Base-by-base conservation (phyloP, 1,140 invertebrate genomes). In the Papilio glaucus region DNA sequence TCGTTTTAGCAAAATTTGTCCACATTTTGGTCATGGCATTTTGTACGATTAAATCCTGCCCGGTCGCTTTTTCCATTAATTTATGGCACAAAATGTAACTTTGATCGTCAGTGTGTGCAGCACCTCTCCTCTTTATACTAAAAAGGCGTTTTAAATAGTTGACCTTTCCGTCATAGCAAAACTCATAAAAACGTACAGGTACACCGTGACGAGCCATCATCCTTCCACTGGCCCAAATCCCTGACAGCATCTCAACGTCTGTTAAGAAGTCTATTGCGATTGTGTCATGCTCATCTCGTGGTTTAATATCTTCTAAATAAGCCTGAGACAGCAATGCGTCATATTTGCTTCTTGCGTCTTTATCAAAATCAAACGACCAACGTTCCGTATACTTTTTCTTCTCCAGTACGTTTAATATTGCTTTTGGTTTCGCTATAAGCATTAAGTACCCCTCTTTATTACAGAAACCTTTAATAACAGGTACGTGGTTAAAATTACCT, bases 1-100 rank as follows among this genome's bases (percentile, higher is more conserved):
- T 88, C 62, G 88, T 93, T 93, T 94, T 95, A 24, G 94, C 94
- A 82, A 95, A 95, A 77, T 95, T 94, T 1, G 94, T 93, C 94
- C 94, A 95, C 81, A 95, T 83, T 72, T 84, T 90, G 3, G 93
- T 90, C 67, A 95, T 85, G 62, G 87, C 85, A 63, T 89, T 83
- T 65, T 92, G 88, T 4, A 92, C 81, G 62, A 82, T 83, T 9
- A 85, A 75, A 71, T 93, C 93, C 71, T 80, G 82, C 38, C 87
- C 83, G 9, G 76, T 63, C 49, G 89, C 88, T 15, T 88, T 83
- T 42, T 90, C 82, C 0, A 84, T 81, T 33, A 88, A 81, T 68
- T 38, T 7, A 0, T 24, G 39, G 67, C 93, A 87, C 29, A 94
- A 91, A 1, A 94, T 69, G 39, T 94, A 94, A 37, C 84, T 83